Conservation (phyloP, 2,888 invertebrate genomes). For the Drosophila mercatorum region DNA sequence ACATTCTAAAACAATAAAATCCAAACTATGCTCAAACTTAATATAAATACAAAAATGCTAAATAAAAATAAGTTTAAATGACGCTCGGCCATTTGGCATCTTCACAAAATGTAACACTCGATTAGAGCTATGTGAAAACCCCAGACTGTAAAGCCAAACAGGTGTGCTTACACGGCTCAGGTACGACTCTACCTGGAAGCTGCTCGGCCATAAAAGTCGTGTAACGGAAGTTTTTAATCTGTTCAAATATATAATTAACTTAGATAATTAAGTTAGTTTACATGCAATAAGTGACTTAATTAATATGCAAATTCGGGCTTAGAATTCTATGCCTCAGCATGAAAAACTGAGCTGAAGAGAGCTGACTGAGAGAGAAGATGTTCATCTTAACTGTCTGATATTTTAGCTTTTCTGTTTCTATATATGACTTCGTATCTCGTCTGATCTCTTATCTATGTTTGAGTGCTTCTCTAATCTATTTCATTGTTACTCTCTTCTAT, state of each 20-base stretch:
- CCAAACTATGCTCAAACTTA: conserved; percentile 42
- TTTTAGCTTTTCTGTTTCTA: neutral
- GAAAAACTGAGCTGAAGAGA: neutral
- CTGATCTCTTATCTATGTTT: neutral
- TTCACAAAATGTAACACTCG: conserved; percentile 47
- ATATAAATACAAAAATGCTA: conserved; percentile 20
- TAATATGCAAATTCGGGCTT: neutral
- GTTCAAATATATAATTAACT: neutral
- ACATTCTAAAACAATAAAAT: conserved; percentile 78
- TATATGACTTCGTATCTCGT: neutral
- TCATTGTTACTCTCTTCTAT: no score
- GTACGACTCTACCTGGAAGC: conserved; percentile 25
- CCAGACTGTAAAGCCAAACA: neutral
- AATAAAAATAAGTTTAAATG: conserved; percentile 21
- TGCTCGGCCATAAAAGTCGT: neutral
- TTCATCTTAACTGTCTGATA: neutral
- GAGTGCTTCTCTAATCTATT: no score
- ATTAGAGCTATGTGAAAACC: conserved; percentile 20
- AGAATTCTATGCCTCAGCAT: neutral
- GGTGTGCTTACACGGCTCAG: neutral
- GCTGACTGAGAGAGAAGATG: neutral
- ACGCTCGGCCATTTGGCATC: conserved; percentile 33
- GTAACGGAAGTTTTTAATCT: conserved; percentile 5
- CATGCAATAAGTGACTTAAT: no score
- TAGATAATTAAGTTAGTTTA: neutral